phyloP scores from a whole-genome alignment of 2,797 vertebrate genomes.

The Hypotaenidia okinawae region DNA sequence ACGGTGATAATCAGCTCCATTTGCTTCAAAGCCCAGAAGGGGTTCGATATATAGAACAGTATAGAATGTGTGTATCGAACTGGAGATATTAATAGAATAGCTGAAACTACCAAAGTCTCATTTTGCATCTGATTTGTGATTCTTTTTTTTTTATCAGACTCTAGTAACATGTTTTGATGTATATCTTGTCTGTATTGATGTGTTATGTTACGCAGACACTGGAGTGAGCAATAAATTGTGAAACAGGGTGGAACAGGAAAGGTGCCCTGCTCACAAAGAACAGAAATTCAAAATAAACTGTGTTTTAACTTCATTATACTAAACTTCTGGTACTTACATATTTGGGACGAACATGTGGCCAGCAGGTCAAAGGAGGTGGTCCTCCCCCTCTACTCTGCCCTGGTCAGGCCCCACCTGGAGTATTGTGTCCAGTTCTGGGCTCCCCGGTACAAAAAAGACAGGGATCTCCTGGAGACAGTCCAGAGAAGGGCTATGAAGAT shows the following conservation, averaged over 20 bases:
- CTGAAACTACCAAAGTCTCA: neutral
- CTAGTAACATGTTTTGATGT: neutral
- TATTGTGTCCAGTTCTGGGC: no score
- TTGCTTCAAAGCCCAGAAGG: neutral
- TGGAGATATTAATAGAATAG: neutral
- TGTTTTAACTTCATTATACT: neutral
- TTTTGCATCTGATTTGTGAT: neutral
- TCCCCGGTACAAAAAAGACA: no score
- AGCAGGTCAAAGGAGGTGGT: no score
- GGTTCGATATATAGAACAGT: neutral
- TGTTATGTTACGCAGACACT: neutral
- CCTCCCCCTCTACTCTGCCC: no score
- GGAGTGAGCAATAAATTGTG: neutral
- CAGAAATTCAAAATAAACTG: neutral
- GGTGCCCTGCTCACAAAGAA: neutral
- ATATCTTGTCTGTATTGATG: neutral
- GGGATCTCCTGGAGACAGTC: no score
- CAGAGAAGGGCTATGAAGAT: no score
- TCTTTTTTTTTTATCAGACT: neutral
- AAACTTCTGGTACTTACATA: neutral
- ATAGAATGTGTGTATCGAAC: neutral
- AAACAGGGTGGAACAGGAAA: neutral
- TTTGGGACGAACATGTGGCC: neutral
- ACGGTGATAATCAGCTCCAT: neutral
- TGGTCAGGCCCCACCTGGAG: no score